Percentiles rank a stretch among this genome's conserved stretches.
Evolutionary conservation across 2,113 vertebrate genomes (phyloP).

Genomic region (Desmodus rotundus): DNA sequence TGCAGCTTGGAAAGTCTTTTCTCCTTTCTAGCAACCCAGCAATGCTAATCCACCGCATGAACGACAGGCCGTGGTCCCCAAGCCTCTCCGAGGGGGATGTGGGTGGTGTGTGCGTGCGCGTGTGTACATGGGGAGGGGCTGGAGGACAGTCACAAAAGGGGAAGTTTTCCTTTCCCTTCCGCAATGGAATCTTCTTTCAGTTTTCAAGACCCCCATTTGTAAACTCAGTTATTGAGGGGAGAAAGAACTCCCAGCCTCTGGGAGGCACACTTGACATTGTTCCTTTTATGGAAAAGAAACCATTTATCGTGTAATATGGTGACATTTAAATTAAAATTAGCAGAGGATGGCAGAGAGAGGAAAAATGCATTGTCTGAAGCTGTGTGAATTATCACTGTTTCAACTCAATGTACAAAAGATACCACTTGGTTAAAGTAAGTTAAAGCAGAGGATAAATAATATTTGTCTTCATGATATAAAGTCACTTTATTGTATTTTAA

Average conservation of each 20-base stretch:
- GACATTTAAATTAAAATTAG: conserved; percentile 1
- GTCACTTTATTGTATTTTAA: not conserved
- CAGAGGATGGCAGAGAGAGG: not conserved
- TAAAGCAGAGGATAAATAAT: not conserved
- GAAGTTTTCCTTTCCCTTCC: not conserved
- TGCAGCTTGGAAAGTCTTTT: conserved; percentile 75
- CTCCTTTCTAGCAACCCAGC: conserved; percentile 58
- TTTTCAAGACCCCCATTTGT: not conserved
- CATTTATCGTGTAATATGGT: not conserved
- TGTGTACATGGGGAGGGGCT: rapidly evolving
- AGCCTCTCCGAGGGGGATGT: not conserved
- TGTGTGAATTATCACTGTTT: not conserved
- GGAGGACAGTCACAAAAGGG: not conserved
- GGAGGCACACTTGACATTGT: not conserved
- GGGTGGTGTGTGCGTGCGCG: not conserved
- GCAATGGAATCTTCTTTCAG: not conserved
- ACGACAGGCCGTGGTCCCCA: not conserved
- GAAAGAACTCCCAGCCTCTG: not conserved
- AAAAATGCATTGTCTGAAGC: not conserved
- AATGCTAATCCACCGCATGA: conserved; percentile 47
- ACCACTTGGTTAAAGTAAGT: not conserved
- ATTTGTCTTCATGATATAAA: not conserved
- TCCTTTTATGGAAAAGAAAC: conserved; percentile 13
- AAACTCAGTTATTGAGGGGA: not conserved
- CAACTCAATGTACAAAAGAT: not conserved